Conservation (phyloP, 2,113 vertebrate genomes). For the Sisor rabdophorus region DNA sequence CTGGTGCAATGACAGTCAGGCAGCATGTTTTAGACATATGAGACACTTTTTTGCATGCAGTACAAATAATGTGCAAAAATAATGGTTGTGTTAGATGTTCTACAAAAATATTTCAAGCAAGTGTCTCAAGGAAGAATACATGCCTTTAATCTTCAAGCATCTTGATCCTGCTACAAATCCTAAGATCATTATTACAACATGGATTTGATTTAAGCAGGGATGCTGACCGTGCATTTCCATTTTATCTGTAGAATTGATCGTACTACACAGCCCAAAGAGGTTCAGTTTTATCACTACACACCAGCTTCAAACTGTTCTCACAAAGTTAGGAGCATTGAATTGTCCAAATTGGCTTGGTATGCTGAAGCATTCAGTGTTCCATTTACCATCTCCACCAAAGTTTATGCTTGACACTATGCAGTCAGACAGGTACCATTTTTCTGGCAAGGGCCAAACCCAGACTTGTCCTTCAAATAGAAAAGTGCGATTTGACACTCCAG, state of each 20-base stretch:
- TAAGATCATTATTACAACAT: not conserved
- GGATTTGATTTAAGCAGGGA: not conserved
- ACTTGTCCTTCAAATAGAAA: no score
- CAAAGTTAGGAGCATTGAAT: not conserved
- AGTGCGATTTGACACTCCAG: no score
- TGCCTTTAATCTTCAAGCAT: not conserved
- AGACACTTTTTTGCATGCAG: not conserved
- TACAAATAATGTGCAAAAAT: not conserved
- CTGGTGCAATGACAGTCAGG: not conserved
- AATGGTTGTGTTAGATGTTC: not conserved
- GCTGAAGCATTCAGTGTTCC: no score
- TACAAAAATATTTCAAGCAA: not conserved
- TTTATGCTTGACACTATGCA: no score
- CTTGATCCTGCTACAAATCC: not conserved
- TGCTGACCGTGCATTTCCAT: not conserved
- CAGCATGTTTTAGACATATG: not conserved
- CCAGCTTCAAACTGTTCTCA: no score
- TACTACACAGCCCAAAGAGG: not conserved
- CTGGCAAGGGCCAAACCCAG: no score
- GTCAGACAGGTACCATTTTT: no score
- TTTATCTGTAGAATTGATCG: not conserved
- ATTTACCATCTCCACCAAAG: no score
- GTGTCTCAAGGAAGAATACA: not conserved
- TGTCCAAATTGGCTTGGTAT: not conserved
- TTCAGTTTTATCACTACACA: not conserved